Evolutionary conservation across 2,888 invertebrate genomes (phyloP).

Genomic region (Poecilus cupreus): DNA sequence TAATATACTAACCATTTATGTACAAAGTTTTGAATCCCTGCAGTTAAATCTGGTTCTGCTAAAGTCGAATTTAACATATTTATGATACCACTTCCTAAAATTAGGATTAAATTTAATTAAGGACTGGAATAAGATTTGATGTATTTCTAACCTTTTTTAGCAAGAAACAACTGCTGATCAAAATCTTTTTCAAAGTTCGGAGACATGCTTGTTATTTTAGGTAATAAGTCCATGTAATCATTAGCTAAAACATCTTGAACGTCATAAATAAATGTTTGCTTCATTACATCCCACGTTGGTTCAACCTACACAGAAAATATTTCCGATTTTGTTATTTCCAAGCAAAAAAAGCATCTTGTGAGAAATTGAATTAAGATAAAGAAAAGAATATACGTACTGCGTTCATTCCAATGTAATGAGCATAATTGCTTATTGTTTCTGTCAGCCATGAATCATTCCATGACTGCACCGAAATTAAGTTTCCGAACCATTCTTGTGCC

Average conservation of each 20-base stretch:
- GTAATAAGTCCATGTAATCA: constrained; percentile 74
- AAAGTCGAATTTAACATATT: constrained; percentile 78
- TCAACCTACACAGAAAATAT: constrained; percentile 72
- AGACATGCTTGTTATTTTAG: constrained; percentile 61
- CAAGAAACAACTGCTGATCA: constrained; percentile 70
- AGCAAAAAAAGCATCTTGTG: background rate
- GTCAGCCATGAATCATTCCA: constrained; percentile 84
- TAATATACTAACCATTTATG: constrained; percentile 74
- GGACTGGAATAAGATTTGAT: background rate
- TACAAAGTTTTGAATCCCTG: constrained; percentile 75
- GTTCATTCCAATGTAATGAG: constrained; percentile 76
- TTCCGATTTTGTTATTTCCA: background rate
- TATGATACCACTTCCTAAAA: constrained; percentile 75
- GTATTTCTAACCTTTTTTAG: constrained; percentile 24
- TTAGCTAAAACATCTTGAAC: constrained; percentile 75
- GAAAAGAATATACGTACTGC: constrained; percentile 70
- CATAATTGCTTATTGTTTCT: constrained; percentile 83
- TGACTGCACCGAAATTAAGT: constrained; percentile 81
- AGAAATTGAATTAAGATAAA: constrained; percentile 13
- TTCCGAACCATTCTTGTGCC: constrained; percentile 86
- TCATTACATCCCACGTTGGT: constrained; percentile 76
- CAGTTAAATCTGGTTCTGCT: constrained; percentile 74
- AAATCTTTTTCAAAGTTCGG: constrained; percentile 77
- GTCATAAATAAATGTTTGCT: constrained; percentile 74
- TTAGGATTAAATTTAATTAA: constrained; percentile 23